phyloP scores from a whole-genome alignment of 2,113 vertebrate species.

The Trematocara variabile region DNA sequence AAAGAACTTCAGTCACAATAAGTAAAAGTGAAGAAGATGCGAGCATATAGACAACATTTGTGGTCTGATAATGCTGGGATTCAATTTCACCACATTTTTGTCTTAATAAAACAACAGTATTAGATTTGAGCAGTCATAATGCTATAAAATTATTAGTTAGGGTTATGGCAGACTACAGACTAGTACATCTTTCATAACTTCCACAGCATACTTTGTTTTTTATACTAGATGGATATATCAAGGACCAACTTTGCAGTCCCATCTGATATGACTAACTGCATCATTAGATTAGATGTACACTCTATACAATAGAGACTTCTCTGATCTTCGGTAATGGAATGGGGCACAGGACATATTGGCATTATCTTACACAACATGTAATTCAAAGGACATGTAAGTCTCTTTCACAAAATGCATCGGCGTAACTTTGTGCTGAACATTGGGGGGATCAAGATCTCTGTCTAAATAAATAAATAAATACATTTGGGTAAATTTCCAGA shows the following conservation, averaged over 20 bases:
- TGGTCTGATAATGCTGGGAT: neutral
- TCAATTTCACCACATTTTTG: rapidly evolving
- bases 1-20: neutral
- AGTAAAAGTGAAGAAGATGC: neutral
- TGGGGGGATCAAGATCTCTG: neutral
- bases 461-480: neutral
- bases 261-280: neutral
- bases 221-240: neutral
- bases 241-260: neutral
- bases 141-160: neutral
- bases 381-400: neutral
- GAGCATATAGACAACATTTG: neutral
- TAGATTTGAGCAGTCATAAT: neutral
- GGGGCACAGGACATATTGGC: neutral
- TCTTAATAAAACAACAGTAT: neutral
- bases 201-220: rapidly evolving
- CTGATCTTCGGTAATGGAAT: neutral
- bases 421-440: neutral
- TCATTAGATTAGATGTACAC: neutral
- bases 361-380: neutral
- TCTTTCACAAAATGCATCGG: neutral
- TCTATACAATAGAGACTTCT: neutral
- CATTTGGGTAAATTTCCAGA: neutral
- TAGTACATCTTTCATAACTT: neutral
- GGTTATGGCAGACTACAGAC: neutral